Evolutionary conservation across 2,888 invertebrate species (phyloP).

Genomic region (Liopterus haemorrhoidalis): DNA sequence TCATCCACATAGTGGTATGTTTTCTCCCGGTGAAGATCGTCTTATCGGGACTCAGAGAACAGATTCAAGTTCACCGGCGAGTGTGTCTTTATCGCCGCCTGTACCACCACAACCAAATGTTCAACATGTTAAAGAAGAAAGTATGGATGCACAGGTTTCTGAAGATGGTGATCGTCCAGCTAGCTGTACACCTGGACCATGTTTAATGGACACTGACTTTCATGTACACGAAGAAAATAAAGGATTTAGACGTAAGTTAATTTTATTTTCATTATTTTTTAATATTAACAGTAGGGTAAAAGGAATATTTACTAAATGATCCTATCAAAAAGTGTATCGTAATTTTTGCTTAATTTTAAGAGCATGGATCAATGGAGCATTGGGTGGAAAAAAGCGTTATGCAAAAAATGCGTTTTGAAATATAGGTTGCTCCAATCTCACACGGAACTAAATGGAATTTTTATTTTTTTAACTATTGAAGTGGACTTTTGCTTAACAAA

Average conservation of each 20-base stretch:
- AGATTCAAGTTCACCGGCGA: conserved; percentile 57
- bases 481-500: no score
- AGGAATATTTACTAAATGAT: no score
- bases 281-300: neutral
- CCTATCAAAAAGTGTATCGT: no score
- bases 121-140: conserved; percentile 48
- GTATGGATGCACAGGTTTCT: conserved; percentile 53
- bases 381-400: no score
- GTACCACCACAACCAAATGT: conserved; percentile 39
- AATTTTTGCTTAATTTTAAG: no score
- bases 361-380: no score
- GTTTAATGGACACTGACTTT: conserved; percentile 40
- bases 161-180: conserved; percentile 56
- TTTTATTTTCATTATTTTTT: conserved; percentile 23
- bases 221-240: conserved; percentile 45
- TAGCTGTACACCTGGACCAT: conserved; percentile 40
- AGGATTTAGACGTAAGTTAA: conserved; percentile 56
- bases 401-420: no score
- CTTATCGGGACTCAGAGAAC: conserved; percentile 46
- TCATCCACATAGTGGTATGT: conserved; percentile 42
- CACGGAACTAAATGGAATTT: no score
- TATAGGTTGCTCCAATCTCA: no score
- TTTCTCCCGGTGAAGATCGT: conserved; percentile 44
- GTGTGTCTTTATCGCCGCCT: conserved; percentile 52
- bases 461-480: no score